Evolutionary conservation across 2,888 invertebrate genomes (phyloP).

Genomic region (Plebejus melissa): DNA sequence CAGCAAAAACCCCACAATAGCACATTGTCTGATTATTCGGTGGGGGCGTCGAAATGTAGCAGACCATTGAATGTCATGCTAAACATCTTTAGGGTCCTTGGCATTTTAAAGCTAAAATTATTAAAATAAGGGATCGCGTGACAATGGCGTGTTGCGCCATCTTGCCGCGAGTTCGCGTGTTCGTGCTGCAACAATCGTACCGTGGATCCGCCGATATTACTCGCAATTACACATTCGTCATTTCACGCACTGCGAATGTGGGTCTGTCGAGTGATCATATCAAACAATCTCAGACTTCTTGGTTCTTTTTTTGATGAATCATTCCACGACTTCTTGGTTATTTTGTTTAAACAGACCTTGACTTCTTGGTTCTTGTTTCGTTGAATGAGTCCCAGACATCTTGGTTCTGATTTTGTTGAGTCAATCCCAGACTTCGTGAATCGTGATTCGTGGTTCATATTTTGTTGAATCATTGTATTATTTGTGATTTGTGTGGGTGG

Average conservation of each 20-base stretch:
- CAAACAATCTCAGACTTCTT: neutral
- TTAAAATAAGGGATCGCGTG: constrained; percentile 47
- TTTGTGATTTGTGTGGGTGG: constrained; percentile 1
- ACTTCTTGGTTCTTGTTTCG: neutral
- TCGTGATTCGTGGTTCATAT: neutral
- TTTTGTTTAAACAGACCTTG: no score
- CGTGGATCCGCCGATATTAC: constrained; percentile 49
- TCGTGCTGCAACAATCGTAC: constrained; percentile 54
- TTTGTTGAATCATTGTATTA: neutral
- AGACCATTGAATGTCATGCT: neutral
- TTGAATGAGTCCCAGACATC: neutral
- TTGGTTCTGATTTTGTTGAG: neutral
- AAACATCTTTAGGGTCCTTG: constrained; percentile 24
- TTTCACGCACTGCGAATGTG: constrained; percentile 15
- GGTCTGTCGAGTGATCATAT: neutral
- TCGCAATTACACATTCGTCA: constrained; percentile 44
- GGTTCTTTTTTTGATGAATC: no score
- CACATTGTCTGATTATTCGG: no score
- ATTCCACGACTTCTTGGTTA: no score
- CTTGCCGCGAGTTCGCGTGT: constrained; percentile 52
- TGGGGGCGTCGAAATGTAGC: neutral
- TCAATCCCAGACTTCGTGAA: neutral
- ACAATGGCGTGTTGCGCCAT: constrained; percentile 54
- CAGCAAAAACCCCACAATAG: no score
- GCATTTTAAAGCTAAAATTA: constrained; percentile 32